Conservation (phyloP, 2,888 invertebrate species). For the Thymelicus acteon region DNA sequence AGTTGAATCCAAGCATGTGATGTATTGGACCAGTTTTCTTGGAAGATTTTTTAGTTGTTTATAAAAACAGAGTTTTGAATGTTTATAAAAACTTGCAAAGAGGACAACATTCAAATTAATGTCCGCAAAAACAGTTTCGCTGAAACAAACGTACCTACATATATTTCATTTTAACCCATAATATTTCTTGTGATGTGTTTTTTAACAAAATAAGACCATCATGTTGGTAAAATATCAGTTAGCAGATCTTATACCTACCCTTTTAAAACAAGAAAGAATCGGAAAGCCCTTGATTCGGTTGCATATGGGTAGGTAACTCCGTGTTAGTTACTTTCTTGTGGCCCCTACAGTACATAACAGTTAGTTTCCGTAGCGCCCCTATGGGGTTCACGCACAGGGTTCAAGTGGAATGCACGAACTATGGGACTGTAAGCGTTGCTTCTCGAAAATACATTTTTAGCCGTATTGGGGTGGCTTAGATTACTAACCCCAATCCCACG, state of each 20-base stretch:
- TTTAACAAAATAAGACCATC: background rate
- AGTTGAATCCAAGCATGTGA: conserved; percentile 25
- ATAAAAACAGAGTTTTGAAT: conserved; percentile 15
- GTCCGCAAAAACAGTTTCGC: background rate
- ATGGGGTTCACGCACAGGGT: too few species aligned
- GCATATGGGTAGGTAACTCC: too few species aligned
- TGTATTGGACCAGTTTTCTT: conserved; percentile 47
- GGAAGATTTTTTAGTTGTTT: conserved; percentile 40
- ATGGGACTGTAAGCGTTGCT: too few species aligned
- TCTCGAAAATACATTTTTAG: too few species aligned
- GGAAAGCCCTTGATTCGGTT: too few species aligned
- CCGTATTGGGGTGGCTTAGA: too few species aligned
- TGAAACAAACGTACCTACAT: background rate
- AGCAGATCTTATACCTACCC: background rate
- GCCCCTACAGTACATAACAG: too few species aligned
- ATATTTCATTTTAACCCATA: too few species aligned
- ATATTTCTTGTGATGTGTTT: background rate
- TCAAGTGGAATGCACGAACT: too few species aligned
- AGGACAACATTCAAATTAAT: background rate
- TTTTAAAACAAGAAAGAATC: background rate
- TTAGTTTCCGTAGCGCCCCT: too few species aligned
- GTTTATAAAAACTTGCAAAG: background rate
- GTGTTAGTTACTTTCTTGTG: too few species aligned
- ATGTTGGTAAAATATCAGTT: background rate
- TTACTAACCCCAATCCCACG: too few species aligned